Evolutionary conservation across 2,113 vertebrate species (phyloP).

Genomic region (Circaetus gallicus): DNA sequence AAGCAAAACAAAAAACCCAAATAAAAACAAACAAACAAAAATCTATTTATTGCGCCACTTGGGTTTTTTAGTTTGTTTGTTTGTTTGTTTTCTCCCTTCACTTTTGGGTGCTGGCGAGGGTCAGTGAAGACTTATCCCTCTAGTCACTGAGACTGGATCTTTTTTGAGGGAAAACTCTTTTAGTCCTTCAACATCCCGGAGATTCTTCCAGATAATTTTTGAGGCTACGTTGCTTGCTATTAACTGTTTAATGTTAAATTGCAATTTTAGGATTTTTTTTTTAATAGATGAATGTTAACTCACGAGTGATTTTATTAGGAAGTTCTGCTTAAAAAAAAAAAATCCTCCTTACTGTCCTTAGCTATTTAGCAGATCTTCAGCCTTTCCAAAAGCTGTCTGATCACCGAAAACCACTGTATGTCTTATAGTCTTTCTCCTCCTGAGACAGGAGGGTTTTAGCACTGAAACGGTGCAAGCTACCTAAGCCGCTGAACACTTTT

Average conservation of each 20-base stretch:
- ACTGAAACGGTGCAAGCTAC: neutral
- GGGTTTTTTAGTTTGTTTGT: no score
- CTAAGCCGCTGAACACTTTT: neutral
- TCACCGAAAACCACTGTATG: neutral
- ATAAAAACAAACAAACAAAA: neutral
- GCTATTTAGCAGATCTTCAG: neutral
- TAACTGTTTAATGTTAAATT: neutral
- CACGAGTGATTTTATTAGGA: neutral
- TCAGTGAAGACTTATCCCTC: neutral
- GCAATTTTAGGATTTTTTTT: neutral
- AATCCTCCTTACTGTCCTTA: neutral
- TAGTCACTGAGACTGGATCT: accelerated
- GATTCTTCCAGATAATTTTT: neutral
- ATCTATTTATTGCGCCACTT: neutral
- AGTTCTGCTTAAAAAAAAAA: neutral
- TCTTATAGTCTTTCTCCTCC: neutral
- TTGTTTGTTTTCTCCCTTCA: neutral
- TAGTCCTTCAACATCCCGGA: neutral
- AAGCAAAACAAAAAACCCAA: neutral
- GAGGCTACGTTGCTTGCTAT: accelerated
- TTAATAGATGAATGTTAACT: neutral
- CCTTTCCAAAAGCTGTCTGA: neutral
- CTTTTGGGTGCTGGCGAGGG: neutral
- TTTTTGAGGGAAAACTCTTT: neutral
- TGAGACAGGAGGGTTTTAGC: neutral